Evolutionary conservation across 2,113 vertebrate genomes (phyloP).

Genomic region (Pithys albifrons): DNA sequence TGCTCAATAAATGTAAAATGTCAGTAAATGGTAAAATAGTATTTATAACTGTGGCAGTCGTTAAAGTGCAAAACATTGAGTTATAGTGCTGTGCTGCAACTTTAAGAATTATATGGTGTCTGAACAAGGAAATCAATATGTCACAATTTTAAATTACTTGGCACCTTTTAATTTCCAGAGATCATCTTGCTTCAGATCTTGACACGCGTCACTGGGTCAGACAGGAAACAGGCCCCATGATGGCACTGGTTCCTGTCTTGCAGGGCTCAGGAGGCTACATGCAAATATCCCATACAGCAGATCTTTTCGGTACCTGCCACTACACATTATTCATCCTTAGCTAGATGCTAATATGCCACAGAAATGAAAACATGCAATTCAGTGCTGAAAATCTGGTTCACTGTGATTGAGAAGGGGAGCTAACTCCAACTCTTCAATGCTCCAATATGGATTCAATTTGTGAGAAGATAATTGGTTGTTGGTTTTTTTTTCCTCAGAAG

Average conservation of each 20-base stretch:
- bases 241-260: not conserved
- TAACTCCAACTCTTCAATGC: not conserved
- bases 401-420: not conserved
- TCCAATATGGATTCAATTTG: not conserved
- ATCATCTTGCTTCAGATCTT: slow-evolving; percentile 15
- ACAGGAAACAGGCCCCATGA: not conserved
- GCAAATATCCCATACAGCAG: not conserved
- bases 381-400: not conserved
- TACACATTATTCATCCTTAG: fast-evolving
- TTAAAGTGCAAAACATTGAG: not conserved
- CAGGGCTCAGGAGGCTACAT: not conserved
- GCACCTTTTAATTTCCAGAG: slow-evolving; percentile 20
- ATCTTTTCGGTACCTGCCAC: not conserved
- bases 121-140: slow-evolving; percentile 16
- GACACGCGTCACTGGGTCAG: not conserved
- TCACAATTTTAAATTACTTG: not conserved
- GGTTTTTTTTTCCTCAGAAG: too few relatives aligned
- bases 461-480: not conserved
- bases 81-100: not conserved
- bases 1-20: not conserved
- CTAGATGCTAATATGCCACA: not conserved
- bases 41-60: not conserved
- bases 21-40: not conserved
- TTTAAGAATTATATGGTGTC: not conserved
- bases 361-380: not conserved